A percentile compares a stretch with the other conserved stretches of the same genome.
phyloP scores from a whole-genome alignment of 2,113 vertebrate genomes.

The Mellivora capensis region DNA sequence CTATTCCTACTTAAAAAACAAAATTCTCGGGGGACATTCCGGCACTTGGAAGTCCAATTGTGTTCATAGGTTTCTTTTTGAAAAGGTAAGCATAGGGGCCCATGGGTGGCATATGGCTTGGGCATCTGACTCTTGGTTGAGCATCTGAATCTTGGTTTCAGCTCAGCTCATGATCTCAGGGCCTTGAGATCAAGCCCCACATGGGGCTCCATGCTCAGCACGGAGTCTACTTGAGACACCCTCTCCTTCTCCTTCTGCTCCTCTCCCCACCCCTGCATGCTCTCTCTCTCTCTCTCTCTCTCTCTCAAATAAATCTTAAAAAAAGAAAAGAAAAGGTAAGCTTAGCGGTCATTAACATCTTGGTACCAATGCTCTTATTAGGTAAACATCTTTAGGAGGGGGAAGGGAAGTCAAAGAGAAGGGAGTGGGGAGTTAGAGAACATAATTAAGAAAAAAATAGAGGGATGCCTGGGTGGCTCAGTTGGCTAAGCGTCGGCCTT shows the following conservation, averaged over 20 bases:
- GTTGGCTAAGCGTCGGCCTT: accelerated
- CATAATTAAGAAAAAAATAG: background rate
- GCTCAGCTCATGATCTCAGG: background rate
- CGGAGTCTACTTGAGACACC: background rate
- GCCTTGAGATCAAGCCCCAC: background rate
- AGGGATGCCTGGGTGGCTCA: background rate
- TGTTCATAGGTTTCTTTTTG: background rate
- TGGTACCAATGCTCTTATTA: background rate
- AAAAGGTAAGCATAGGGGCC: background rate
- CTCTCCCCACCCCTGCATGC: background rate
- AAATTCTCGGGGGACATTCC: background rate
- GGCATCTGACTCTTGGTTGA: background rate
- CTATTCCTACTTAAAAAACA: background rate
- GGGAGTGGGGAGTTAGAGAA: background rate
- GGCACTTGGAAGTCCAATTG: background rate
- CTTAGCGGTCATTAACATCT: background rate
- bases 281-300: background rate
- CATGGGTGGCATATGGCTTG: background rate
- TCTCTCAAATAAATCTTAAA: background rate
- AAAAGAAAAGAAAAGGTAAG: background rate
- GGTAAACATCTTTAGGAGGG: background rate
- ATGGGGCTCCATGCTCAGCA: background rate
- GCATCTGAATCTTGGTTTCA: background rate
- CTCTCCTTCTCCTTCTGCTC: background rate
- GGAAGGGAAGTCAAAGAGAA: background rate